phyloP scores from a whole-genome alignment of 2,797 vertebrate genomes.

The Phrynocephalus guinanensis region DNA sequence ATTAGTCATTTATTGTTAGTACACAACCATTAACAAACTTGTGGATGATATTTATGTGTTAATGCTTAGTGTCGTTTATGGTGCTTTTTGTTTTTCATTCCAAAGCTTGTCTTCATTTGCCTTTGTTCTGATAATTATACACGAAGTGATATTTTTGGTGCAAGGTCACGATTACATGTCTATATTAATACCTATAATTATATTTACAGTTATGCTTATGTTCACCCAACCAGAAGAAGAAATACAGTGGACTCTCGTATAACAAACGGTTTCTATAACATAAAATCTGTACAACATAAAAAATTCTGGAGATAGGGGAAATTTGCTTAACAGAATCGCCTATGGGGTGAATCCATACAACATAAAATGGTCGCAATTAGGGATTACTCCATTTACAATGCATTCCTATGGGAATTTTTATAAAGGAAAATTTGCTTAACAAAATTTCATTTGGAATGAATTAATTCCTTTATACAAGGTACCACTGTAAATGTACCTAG shows the following conservation, averaged over 20 bases:
- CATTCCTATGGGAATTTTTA: background rate
- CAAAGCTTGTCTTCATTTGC: background rate
- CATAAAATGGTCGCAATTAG: too few relatives aligned
- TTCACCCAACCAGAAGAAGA: too few relatives aligned
- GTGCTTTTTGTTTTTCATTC: background rate
- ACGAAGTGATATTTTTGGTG: background rate
- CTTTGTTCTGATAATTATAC: background rate
- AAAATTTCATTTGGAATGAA: background rate
- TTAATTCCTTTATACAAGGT: background rate
- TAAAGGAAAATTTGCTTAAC: accelerated
- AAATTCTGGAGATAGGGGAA: too few relatives aligned
- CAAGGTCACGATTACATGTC: too few relatives aligned
- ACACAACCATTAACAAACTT: background rate
- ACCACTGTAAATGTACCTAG: background rate
- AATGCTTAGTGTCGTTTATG: background rate
- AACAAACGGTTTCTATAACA: too few relatives aligned
- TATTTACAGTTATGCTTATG: too few relatives aligned
- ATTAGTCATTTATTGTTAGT: background rate
- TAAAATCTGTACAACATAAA: too few relatives aligned
- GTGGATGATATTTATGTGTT: background rate
- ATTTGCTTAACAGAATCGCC: too few relatives aligned
- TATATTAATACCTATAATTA: too few relatives aligned
- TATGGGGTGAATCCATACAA: too few relatives aligned
- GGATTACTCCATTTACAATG: too few relatives aligned
- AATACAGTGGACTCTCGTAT: too few relatives aligned